Evolutionary conservation across 2,888 invertebrate species (phyloP), one percentile per base, ranked within the genome.

Genomic region (Kuschelorhynchus macadamiae): DNA sequence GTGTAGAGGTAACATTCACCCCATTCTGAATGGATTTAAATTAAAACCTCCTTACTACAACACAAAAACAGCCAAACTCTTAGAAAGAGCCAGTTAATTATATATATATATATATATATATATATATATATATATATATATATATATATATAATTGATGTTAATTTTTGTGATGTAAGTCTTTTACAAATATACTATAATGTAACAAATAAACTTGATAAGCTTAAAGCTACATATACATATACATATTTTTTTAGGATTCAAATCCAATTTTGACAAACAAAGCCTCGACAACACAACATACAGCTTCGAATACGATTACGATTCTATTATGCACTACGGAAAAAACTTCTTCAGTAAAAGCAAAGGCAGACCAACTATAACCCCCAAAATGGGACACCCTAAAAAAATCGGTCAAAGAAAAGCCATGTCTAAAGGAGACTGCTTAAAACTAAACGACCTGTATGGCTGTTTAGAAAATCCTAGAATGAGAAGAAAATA

Each of bases 281-380:
- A 90, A 71, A 88, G 89, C 50, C 81, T 87, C 32, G 86, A 87
- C 53, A 89, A 90, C 72, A 90, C 90, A 4, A 88, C 89, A 4
- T 88, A 89, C 76, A 85, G 86, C 50, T 91, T 90, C 79, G 89
- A 90, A 62, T 94, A 94, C 76, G 93, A 93, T 80, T 93, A 90
- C 78, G 89, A 90, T 71, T 91, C 91, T 9, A 90, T 93, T 30
- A 92, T 93, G 92, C 94, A 94, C 80, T 94, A 94, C 74, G 91
- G 91, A 1, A 85, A 85, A 71, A 85, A 85, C 76, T 91, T 88
- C 79, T 91, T 91, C 78, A 89, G 89, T 73, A 87, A 87, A 76
- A 84, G 83, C 61, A 87, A 87, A 78, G 86, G 87, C 18, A 88
- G 87, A 75, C 88, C 89, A 1, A 90, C 90, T 0, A 86, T 91